Evolutionary conservation across 2,888 invertebrate species (phyloP).

Genomic region (Crioceris asparagi): DNA sequence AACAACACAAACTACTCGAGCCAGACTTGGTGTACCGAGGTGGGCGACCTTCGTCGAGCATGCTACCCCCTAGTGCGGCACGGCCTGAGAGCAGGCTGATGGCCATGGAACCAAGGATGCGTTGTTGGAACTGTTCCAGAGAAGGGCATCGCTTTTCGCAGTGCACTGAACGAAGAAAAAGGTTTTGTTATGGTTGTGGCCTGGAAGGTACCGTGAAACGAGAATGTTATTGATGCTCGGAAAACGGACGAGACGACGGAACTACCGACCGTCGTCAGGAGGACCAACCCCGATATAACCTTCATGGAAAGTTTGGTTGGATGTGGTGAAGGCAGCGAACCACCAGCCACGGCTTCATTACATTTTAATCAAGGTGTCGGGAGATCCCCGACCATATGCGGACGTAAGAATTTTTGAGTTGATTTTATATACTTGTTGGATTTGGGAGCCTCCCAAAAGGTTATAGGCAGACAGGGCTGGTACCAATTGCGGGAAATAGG

Average conservation of each 20-base stretch:
- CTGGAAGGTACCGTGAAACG: not conserved
- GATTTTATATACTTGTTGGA: too few relatives aligned
- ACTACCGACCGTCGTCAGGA: constrained; percentile 1
- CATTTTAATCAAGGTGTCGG: too few relatives aligned
- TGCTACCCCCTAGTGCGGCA: not conserved
- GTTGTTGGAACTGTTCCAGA: too few relatives aligned
- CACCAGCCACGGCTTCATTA: constrained; percentile 1
- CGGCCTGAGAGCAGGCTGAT: not conserved
- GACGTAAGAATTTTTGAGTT: too few relatives aligned
- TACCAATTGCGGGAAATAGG: too few relatives aligned
- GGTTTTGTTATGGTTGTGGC: too few relatives aligned
- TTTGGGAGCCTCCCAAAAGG: too few relatives aligned
- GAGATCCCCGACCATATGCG: constrained; percentile 4
- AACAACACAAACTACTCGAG: not conserved
- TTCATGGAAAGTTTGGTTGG: not conserved
- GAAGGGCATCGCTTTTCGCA: not conserved
- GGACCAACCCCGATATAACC: not conserved
- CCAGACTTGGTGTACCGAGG: constrained; percentile 4
- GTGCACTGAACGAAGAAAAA: not conserved
- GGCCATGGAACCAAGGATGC: too few relatives aligned
- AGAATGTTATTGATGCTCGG: constrained; percentile 1
- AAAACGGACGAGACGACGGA: not conserved
- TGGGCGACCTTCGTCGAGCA: too few relatives aligned
- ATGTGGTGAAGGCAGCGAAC: not conserved
- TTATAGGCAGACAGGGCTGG: too few relatives aligned